These are phyloP conservation scores for Gadopsis bispinosus DNA, from an alignment of 2,797 vertebrate species.

Conservation along the genomic window DNA sequence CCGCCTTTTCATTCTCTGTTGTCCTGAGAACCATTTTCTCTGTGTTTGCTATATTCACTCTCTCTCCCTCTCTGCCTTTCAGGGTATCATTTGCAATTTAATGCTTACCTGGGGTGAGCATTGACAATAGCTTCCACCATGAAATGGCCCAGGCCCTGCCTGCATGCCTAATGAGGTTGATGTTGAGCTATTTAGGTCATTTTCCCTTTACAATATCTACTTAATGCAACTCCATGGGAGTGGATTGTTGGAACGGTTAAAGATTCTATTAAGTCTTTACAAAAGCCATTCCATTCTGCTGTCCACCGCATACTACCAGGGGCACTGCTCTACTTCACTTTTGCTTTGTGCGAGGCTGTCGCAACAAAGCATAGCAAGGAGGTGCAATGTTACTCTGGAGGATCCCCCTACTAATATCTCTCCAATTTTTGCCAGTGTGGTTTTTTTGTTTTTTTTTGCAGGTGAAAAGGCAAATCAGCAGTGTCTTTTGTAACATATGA, in stretches of 20 bases:
- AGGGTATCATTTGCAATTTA: constrained; percentile 99
- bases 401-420: constrained; percentile 64
- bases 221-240: constrained; percentile 98
- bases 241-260: constrained; percentile 97
- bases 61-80: constrained; percentile 86
- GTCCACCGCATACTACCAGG: constrained; percentile 88
- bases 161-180: constrained; percentile 96
- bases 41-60: constrained; percentile 82
- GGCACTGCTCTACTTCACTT: constrained; percentile 87
- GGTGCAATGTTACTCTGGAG: constrained; percentile 74
- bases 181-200: constrained; percentile 98
- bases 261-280: constrained; percentile 99
- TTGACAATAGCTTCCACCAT: constrained; percentile 93
- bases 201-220: constrained; percentile 98
- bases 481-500: constrained; percentile 68
- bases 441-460: constrained; percentile 44
- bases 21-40: constrained; percentile 91
- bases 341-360: constrained; percentile 81
- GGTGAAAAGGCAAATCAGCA: constrained; percentile 60
- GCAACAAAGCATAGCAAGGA: constrained; percentile 85
- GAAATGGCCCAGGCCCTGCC: constrained; percentile 91
- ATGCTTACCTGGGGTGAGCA: constrained; percentile 98
- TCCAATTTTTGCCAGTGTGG: constrained; percentile 43
- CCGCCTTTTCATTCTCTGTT: constrained; percentile 92
- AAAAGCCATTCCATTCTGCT: constrained; percentile 90